Evolutionary conservation across 2,113 vertebrate genomes (phyloP), one percentile per base, ranked within the genome.

Genomic region (Carassius gibelio): DNA sequence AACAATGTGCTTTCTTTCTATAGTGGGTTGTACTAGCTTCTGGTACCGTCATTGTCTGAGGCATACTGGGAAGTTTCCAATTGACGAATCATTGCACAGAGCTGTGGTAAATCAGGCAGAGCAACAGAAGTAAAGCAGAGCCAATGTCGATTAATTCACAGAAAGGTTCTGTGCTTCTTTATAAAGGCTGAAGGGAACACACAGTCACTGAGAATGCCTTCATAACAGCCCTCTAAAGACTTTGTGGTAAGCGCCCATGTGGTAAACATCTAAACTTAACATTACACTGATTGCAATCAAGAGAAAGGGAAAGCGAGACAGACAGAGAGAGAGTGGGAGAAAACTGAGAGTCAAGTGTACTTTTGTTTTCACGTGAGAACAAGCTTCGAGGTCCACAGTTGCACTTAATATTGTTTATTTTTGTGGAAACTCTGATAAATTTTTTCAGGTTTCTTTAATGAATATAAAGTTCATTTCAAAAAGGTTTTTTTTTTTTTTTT

Each of bases 231-330:
- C 69, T 21, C 5, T 83, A 77, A 83, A 9, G 81, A 77, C 55
- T 66, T 75, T 82, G 69, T 86, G 81, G 50, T 87, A 88, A 91
- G 78, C 34, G 80, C 69, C 84, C 85, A 50, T 86, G 72, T 83
- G 87, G 75, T 84, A 86, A 57, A 87, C 87, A 90, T 93, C 90
- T 91, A 90, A 89, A 89, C 77, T 66, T 84, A 90, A 89, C 85
- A 79, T 61, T 89, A 90, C 88, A 87, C 83, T 75, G 87, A 69
- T 21, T 83, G 90, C 86, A 91, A 92, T 93, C 90, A 88, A 84
- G 45, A 84, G 55, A 75, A 84, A 81, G 23, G 50, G 19, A 45
- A 52, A 71, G 30, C 14, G 19, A 72, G 30, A 78, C 52, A 79
- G 4, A 34, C 11, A 36, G 13, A 81, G 19, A 81, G 19, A 9